Evolutionary conservation across 2,888 invertebrate genomes (phyloP).

Genomic region (Coenonympha glycerion): DNA sequence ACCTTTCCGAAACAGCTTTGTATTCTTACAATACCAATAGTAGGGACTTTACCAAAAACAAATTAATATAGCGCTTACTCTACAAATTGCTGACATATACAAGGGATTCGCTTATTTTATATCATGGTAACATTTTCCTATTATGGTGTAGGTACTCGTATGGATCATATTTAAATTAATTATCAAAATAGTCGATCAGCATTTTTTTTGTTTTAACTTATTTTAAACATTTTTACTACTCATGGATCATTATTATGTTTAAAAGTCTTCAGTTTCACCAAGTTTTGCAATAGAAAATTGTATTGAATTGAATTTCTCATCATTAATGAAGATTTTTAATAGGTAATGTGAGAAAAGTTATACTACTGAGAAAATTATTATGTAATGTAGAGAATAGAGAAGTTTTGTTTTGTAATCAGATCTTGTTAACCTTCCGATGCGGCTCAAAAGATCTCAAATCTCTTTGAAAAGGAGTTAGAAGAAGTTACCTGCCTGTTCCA

Average conservation of each 20-base stretch:
- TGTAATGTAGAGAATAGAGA: background rate
- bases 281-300: too few species aligned
- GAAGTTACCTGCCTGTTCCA: constrained; percentile 3
- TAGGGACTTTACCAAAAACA: background rate
- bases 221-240: too few species aligned
- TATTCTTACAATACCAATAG: background rate
- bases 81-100: background rate
- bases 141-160: too few species aligned
- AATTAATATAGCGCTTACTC: background rate
- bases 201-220: too few species aligned
- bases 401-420: background rate
- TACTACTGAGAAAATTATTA: background rate
- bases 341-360: too few species aligned
- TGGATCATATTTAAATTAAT: too few species aligned
- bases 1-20: background rate
- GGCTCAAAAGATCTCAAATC: background rate
- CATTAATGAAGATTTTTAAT: too few species aligned
- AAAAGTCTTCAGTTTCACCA: too few species aligned
- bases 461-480: background rate
- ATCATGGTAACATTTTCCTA: too few species aligned
- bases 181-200: too few species aligned
- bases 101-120: background rate
- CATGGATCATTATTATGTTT: too few species aligned
- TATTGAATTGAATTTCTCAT: too few species aligned
- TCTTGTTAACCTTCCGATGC: background rate